These are phyloP conservation scores for Quadroppia sp. DNA, from an alignment of 2,888 invertebrate genomes.

Conservation along the genomic window DNA sequence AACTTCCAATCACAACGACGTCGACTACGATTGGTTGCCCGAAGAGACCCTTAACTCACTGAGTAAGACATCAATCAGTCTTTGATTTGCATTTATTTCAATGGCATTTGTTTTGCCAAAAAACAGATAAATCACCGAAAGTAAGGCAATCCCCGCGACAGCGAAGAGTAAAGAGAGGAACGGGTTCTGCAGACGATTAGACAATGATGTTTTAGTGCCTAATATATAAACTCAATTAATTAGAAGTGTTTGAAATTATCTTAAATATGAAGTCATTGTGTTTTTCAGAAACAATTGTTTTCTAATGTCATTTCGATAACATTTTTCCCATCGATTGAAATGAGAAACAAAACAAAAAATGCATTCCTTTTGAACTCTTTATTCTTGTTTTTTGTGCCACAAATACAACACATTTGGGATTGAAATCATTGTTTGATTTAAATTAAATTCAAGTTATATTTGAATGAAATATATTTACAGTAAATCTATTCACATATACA, in stretches of 20 bases:
- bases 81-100: neutral
- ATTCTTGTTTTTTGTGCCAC: neutral
- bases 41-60: constrained; percentile 73
- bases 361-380: neutral
- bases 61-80: constrained; percentile 62
- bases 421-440: neutral
- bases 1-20: constrained; percentile 78
- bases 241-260: constrained; percentile 1
- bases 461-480: too few relatives aligned
- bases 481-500: neutral
- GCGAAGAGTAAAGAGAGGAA: constrained; percentile 39
- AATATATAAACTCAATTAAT: constrained; percentile 7
- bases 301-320: neutral
- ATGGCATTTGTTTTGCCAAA: neutral
- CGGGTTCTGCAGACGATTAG: constrained; percentile 34
- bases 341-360: neutral
- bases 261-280: constrained; percentile 10
- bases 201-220: constrained; percentile 24
- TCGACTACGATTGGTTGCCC: constrained; percentile 98
- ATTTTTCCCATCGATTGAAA: neutral
- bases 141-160: constrained; percentile 35
- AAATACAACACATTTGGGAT: neutral
- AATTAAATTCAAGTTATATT: neutral
- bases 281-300: constrained; percentile 1
- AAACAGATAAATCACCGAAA: constrained; percentile 39